Base-by-base conservation (phyloP, 2,113 vertebrate species). In the Atractosteus spatula region DNA sequence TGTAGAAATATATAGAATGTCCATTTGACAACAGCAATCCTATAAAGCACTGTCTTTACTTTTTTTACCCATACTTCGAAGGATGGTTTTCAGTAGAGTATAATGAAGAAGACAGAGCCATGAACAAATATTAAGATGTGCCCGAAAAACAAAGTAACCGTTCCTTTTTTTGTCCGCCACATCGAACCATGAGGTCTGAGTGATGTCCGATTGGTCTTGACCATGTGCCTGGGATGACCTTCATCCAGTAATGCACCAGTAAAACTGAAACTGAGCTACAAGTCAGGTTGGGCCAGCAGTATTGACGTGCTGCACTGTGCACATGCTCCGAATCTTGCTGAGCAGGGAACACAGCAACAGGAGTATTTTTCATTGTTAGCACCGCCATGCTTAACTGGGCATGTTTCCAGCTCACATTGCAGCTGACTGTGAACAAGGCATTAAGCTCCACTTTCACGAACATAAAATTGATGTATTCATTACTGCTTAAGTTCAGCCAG, bases 341-440 rank as follows among this genome's bases (percentile, higher is more conserved):
- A 17, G 45, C 51, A 13, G 45, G 62, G 41, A 69, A 59, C 43
- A 42, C 62, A 70, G 71, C 72, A 74, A 59, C 67, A 71, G 64
- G 61, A 70, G 74, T 29, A 79, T 67, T 68, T 70, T 51, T 76
- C 70, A 66, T 75, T 72, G 66, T 74, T 73, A 68, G 41, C 64
- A 57, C 16, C 62, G 72, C 55, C 43, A 66, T 13, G 29, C 16
- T 42, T 29, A 54, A 44, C 71, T 64, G 71, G 71, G 71, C 62
- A 72, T 17, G 44, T 55, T 61, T 68, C 71, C 65, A 68, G 71
- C 43, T 47, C 43, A 11, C 10, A 57, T 7, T 70, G 29, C 69
- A 62, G 59, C 45, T 69, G n/a, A 56, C 2, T 57, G 55, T 59
- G 2, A 56, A 68, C 55, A 57, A 59, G 57, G 44, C 45, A 29